phyloP scores from a whole-genome alignment of 2,888 invertebrate genomes.

The Venusia cambrica region DNA sequence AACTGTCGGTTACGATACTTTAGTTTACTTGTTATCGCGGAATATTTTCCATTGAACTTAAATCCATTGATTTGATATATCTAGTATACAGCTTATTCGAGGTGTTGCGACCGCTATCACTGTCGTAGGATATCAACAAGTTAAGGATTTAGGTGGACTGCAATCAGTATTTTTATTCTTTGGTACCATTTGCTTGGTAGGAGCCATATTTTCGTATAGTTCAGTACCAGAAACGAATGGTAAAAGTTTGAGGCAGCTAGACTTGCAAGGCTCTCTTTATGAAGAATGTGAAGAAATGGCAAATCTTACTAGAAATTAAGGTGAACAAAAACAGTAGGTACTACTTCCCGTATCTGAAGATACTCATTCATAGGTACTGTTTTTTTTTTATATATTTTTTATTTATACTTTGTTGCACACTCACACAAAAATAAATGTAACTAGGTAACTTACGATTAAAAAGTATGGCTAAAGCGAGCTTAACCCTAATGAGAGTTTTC shows the following conservation, averaged over 20 bases:
- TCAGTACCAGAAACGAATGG: constrained; percentile 80
- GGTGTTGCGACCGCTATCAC: constrained; percentile 61
- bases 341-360: no score
- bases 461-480: no score
- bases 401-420: no score
- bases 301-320: no score
- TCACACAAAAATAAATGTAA: no score
- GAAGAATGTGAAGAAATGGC: no score
- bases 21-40: constrained; percentile 74
- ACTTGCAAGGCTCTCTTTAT: constrained; percentile 73
- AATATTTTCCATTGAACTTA: constrained; percentile 79
- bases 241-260: constrained; percentile 73
- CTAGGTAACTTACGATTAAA: no score
- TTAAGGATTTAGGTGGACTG: constrained; percentile 65
- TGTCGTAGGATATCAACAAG: constrained; percentile 68
- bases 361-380: no score
- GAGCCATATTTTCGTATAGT: constrained; percentile 61
- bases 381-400: no score
- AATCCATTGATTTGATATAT: constrained; percentile 77
- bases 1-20: constrained; percentile 66
- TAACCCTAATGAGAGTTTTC: no score
- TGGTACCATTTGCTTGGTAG: constrained; percentile 56
- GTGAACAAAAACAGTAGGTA: no score
- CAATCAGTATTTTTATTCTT: constrained; percentile 74
- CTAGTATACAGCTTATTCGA: constrained; percentile 64